Percentiles rank a stretch among this genome's conserved stretches.
Conservation (phyloP, 2,113 vertebrate genomes). For the Galbula dea region DNA sequence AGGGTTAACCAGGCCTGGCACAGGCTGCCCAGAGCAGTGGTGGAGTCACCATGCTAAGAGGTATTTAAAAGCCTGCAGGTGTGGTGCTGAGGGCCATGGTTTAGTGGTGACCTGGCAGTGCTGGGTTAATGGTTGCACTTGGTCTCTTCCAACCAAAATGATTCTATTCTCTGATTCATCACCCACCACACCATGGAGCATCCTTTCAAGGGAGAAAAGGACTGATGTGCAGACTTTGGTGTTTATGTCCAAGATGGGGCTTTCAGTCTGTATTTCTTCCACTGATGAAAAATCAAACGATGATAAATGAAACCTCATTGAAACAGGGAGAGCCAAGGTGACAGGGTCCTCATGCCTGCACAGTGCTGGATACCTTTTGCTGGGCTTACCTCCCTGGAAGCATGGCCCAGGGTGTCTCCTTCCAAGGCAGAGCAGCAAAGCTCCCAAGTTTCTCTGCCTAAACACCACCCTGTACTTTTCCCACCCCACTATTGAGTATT, state of each 20-base stretch:
- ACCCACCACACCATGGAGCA: background rate
- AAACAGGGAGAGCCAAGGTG: fast-evolving
- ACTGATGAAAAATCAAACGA: background rate
- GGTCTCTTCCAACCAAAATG: too few relatives aligned
- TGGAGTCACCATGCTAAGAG: too few relatives aligned
- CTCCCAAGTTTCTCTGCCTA: background rate
- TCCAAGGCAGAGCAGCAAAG: background rate
- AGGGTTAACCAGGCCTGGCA: too few relatives aligned
- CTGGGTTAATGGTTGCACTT: too few relatives aligned
- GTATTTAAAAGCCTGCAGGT: too few relatives aligned
- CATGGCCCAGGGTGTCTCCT: background rate
- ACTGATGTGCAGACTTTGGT: fast-evolving
- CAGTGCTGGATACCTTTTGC: fast-evolving
- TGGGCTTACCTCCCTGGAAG: background rate
- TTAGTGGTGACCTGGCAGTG: too few relatives aligned
- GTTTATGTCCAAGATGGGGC: background rate
- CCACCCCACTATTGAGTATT: background rate
- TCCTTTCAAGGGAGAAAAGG: background rate
- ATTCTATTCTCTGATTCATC: background rate
- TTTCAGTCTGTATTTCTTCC: background rate
- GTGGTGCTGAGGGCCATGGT: too few relatives aligned
- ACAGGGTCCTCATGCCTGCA: fast-evolving
- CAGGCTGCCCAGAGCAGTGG: too few relatives aligned
- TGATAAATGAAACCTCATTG: background rate
- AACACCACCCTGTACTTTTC: background rate